phyloP scores from a whole-genome alignment of 1,140 invertebrate genomes.

The Melipona quadrifasciata region DNA sequence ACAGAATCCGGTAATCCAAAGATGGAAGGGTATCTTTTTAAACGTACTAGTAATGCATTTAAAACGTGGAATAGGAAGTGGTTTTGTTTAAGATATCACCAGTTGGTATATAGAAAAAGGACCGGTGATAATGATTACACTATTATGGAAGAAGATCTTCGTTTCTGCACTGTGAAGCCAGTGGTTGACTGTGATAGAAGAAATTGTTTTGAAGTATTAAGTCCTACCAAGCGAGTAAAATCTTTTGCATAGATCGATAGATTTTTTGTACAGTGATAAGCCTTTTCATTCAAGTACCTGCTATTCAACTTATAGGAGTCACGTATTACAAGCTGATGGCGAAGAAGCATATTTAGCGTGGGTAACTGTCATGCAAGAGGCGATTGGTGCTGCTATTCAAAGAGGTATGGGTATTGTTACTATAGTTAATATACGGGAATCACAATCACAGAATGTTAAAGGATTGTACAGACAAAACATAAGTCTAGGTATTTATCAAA shows the following conservation, averaged over 20 bases:
- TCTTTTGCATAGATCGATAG: background rate
- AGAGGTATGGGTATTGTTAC: constrained; percentile 76
- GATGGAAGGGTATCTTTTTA: constrained; percentile 97
- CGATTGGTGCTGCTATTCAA: constrained; percentile 92
- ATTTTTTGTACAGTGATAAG: background rate
- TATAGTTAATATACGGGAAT: constrained; percentile 63
- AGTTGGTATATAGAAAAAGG: constrained; percentile 94
- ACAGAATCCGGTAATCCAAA: constrained; percentile 80
- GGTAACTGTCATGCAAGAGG: constrained; percentile 94
- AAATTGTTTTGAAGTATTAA: constrained; percentile 98
- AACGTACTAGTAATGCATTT: constrained; percentile 97
- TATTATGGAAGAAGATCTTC: constrained; percentile 97
- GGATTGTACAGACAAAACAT: constrained; percentile 64
- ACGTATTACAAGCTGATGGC: constrained; percentile 97
- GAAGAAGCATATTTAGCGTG: constrained; percentile 94
- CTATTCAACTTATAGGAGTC: constrained; percentile 86
- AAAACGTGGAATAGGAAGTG: constrained; percentile 98
- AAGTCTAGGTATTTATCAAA: constrained; percentile 68
- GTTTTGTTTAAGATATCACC: constrained; percentile 95
- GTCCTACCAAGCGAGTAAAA: constrained; percentile 92
- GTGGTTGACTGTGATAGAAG: constrained; percentile 93
- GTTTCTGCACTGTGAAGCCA: constrained; percentile 95
- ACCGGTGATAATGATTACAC: constrained; percentile 92
- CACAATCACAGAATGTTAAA: constrained; percentile 66
- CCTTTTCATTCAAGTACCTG: background rate